These are phyloP conservation scores for Puffinus mauretanicus DNA, from an alignment of 2,113 vertebrate species.

Conservation along the genomic window DNA sequence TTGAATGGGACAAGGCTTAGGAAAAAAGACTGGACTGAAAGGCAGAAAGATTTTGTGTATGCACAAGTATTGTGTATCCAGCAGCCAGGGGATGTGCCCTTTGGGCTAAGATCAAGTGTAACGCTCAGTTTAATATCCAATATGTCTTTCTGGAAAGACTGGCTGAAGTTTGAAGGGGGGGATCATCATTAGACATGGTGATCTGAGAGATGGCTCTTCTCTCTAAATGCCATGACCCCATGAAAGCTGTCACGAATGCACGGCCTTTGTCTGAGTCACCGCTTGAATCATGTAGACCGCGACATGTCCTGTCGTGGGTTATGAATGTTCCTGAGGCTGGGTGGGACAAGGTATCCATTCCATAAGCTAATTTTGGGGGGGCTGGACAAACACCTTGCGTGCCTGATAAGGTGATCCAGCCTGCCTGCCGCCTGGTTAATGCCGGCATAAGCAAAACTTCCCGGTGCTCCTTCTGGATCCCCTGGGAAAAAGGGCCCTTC, in stretches of 20 bases:
- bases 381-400: not conserved
- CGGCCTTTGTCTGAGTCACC: not conserved
- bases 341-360: not conserved
- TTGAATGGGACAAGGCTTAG: not conserved
- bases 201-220: not conserved
- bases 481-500: not conserved
- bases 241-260: not conserved
- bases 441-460: not conserved
- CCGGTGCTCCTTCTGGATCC: not conserved
- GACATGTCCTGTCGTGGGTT: not conserved
- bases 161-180: not conserved
- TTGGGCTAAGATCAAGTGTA: not conserved
- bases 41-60: not conserved
- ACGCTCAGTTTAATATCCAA: not conserved
- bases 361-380: not conserved
- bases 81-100: not conserved
- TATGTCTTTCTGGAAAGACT: not conserved
- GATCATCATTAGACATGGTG: not conserved
- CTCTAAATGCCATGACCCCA: not conserved
- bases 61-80: not conserved
- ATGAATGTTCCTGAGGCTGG: not conserved
- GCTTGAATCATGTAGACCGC: fast-evolving
- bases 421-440: not conserved
- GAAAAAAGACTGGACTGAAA: not conserved
- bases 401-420: not conserved